A percentile compares a stretch with the other conserved stretches of the same genome.
Conservation (phyloP, 2,888 invertebrate genomes). For the Phengaris arion region DNA sequence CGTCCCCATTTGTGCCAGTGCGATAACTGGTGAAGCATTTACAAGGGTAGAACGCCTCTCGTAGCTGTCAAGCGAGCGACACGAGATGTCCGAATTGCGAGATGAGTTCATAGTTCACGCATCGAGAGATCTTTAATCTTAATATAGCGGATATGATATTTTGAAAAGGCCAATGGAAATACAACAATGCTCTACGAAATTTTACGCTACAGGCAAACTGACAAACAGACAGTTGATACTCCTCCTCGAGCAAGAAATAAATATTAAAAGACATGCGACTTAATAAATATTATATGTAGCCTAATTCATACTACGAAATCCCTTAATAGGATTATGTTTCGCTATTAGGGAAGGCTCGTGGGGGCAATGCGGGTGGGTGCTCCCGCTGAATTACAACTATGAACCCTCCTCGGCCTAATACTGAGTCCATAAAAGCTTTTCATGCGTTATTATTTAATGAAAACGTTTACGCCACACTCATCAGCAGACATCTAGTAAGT, state of each 20-base stretch:
- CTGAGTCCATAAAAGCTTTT: slow-evolving; percentile 5
- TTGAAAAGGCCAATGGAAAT: too few species aligned
- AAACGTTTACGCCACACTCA: not conserved
- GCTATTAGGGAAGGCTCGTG: slow-evolving; percentile 29
- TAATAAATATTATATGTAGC: slow-evolving; percentile 20
- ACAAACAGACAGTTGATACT: not conserved
- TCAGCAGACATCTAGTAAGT: not conserved
- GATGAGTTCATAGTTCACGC: not conserved
- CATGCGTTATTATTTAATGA: slow-evolving; percentile 15
- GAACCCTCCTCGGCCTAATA: slow-evolving; percentile 13
- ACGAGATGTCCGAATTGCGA: not conserved
- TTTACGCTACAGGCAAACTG: not conserved
- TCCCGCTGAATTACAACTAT: slow-evolving; percentile 22
- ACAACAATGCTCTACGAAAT: not conserved
- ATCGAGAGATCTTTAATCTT: not conserved
- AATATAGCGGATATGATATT: not conserved
- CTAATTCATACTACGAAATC: slow-evolving; percentile 16
- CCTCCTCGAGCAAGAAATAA: not conserved
- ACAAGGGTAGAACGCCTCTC: not conserved
- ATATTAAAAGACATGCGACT: not conserved
- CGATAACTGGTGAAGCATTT: not conserved
- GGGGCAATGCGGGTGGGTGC: slow-evolving; percentile 8
- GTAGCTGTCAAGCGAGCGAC: not conserved
- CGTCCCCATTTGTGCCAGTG: not conserved
- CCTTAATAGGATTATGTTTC: slow-evolving; percentile 30